Evolutionary conservation across 2,888 invertebrate species (phyloP).

Genomic region (Chrysopilus asiliformis): DNA sequence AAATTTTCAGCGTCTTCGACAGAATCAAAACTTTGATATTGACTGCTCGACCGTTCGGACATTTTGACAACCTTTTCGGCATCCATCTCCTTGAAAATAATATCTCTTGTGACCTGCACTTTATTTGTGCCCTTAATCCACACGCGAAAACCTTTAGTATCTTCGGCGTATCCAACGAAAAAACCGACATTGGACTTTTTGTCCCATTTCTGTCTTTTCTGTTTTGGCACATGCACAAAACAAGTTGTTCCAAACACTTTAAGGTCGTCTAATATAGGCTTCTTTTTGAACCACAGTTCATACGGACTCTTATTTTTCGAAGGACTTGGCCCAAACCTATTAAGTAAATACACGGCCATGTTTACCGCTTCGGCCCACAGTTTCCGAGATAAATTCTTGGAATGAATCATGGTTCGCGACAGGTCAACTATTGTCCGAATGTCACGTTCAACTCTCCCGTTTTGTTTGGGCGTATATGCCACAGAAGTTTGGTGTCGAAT

Average conservation of each 20-base stretch:
- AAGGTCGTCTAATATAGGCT: constrained; percentile 9
- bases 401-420: constrained; percentile 18
- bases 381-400: constrained; percentile 16
- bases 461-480: constrained; percentile 27
- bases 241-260: constrained; percentile 6
- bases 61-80: no score
- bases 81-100: no score
- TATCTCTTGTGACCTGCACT: constrained; percentile 10
- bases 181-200: constrained; percentile 1
- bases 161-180: constrained; percentile 8
- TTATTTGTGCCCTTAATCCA: constrained; percentile 10
- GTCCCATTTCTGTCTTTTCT: constrained; percentile 4
- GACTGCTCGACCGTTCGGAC: no score
- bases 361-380: constrained; percentile 30
- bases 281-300: no score
- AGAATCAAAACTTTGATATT: no score
- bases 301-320: no score
- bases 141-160: constrained; percentile 11
- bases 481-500: constrained; percentile 19
- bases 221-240: constrained; percentile 4
- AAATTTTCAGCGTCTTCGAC: no score
- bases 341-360: constrained; percentile 24
- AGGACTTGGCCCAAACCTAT: constrained; percentile 23
- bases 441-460: constrained; percentile 25
- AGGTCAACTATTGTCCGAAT: constrained; percentile 26